Percentiles rank a stretch among this genome's conserved stretches.
Conservation (phyloP, 2,113 vertebrate genomes). For the Poeciliopsis occidentalis region DNA sequence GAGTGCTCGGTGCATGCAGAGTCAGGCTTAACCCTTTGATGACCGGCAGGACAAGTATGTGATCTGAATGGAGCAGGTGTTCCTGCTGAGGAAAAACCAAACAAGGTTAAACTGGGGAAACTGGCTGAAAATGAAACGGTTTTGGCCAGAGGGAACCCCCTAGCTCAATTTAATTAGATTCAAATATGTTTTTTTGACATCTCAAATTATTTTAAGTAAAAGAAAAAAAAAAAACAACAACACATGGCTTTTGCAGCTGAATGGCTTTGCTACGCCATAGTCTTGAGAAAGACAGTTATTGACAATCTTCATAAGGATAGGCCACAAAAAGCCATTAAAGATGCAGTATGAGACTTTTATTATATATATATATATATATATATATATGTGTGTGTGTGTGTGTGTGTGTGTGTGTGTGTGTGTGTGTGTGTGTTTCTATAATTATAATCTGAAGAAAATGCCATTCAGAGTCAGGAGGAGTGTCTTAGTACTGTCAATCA, state of each 20-base stretch:
- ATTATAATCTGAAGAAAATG: too few relatives aligned
- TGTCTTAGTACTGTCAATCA: too few relatives aligned
- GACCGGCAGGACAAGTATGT: slow-evolving; percentile 16
- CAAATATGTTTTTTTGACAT: neutral
- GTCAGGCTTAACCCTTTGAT: slow-evolving; percentile 78
- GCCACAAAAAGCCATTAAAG: too few relatives aligned
- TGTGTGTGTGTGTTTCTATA: too few relatives aligned
- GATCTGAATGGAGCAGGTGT: slow-evolving; percentile 41
- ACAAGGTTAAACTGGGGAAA: neutral
- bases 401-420: too few relatives aligned
- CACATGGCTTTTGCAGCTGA: too few relatives aligned
- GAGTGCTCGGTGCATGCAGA: slow-evolving; percentile 68
- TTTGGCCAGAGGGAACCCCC: too few relatives aligned
- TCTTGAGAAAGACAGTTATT: neutral
- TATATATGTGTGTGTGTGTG: too few relatives aligned
- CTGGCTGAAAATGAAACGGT: neutral
- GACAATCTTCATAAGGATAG: neutral
- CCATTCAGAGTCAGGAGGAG: too few relatives aligned
- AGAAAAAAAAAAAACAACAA: too few relatives aligned
- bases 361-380: too few relatives aligned
- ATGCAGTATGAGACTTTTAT: too few relatives aligned
- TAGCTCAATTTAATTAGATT: neutral
- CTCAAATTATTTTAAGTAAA: neutral
- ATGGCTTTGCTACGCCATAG: neutral
- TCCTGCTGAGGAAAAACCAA: neutral